Conservation (phyloP, 2,888 invertebrate species). For the Andrena haemorrhoa region DNA sequence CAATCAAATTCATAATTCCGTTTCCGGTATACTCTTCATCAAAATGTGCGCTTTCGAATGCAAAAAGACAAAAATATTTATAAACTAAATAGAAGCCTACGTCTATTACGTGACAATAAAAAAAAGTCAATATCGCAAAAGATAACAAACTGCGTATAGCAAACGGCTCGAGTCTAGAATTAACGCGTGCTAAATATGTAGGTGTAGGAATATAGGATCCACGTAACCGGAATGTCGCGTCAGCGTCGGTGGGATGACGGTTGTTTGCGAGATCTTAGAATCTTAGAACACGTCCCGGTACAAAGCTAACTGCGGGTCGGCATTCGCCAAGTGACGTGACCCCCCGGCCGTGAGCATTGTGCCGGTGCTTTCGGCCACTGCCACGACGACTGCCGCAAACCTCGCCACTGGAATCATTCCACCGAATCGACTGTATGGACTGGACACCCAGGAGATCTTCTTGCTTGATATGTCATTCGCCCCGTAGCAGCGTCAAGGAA, state of each 20-base stretch:
- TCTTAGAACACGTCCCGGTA: conserved; percentile 74
- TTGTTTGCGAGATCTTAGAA: conserved; percentile 74
- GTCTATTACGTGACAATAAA: too few relatives aligned
- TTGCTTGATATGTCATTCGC: conserved; percentile 74
- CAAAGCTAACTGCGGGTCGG: conserved; percentile 72
- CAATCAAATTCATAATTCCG: too few relatives aligned
- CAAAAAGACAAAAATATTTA: too few relatives aligned
- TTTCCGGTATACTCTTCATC: too few relatives aligned
- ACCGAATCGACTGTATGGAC: conserved; percentile 77
- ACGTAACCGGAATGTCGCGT: too few relatives aligned
- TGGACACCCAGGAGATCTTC: conserved; percentile 79
- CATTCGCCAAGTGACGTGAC: conserved; percentile 76
- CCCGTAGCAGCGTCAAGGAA: conserved; percentile 27
- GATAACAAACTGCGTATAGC: too few relatives aligned
- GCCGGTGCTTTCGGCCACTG: conserved; percentile 73
- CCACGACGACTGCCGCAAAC: conserved; percentile 71
- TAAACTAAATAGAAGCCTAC: too few relatives aligned
- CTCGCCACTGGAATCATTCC: conserved; percentile 64
- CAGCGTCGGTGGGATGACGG: conserved; percentile 51
- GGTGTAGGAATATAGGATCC: too few relatives aligned
- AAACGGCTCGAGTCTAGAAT: background rate
- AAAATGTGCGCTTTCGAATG: too few relatives aligned
- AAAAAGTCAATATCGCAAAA: too few relatives aligned
- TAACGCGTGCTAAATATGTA: background rate
- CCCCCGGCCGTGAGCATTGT: conserved; percentile 80